A percentile compares a stretch with the other conserved stretches of the same genome.
phyloP scores from a whole-genome alignment of 1,140 invertebrate species.

The Dendrolimus kikuchii region DNA sequence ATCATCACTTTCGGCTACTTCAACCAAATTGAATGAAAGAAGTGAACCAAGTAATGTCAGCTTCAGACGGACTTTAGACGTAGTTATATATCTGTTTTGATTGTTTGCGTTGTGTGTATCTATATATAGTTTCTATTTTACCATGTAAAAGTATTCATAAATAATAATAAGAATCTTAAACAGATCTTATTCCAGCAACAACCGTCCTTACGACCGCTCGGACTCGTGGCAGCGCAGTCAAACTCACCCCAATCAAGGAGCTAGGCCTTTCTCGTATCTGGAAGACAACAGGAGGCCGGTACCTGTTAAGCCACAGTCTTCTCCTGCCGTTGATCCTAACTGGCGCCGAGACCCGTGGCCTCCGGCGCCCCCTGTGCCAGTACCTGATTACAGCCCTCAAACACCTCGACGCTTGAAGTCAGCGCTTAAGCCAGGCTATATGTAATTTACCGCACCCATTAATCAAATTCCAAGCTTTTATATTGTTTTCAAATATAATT shows the following conservation, averaged over 20 bases:
- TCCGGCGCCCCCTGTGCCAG: constrained; percentile 32
- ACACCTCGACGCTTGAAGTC: constrained; percentile 37
- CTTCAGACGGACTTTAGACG: too few species aligned
- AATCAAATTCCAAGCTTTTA: too few species aligned
- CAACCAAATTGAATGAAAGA: too few species aligned
- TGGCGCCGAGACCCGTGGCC: constrained; percentile 35
- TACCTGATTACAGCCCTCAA: constrained; percentile 45
- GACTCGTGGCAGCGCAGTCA: constrained; percentile 33
- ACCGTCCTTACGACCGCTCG: constrained; percentile 26
- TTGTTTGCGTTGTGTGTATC: too few species aligned
- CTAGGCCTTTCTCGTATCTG: constrained; percentile 41
- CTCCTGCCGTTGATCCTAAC: constrained; percentile 17
- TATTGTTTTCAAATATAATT: too few species aligned
- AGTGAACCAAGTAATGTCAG: too few species aligned
- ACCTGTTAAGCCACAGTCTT: constrained; percentile 12
- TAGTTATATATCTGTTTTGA: too few species aligned
- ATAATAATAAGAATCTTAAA: not conserved
- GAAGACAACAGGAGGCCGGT: constrained; percentile 28
- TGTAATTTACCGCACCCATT: constrained; percentile 7
- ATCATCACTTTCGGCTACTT: too few species aligned
- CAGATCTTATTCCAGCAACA: constrained; percentile 11
- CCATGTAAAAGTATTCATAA: not conserved
- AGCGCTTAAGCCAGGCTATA: constrained; percentile 37
- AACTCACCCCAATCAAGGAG: constrained; percentile 4
- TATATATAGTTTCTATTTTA: not conserved